Evolutionary conservation across 1,140 invertebrate species (phyloP).

Genomic region (Manduca sexta): DNA sequence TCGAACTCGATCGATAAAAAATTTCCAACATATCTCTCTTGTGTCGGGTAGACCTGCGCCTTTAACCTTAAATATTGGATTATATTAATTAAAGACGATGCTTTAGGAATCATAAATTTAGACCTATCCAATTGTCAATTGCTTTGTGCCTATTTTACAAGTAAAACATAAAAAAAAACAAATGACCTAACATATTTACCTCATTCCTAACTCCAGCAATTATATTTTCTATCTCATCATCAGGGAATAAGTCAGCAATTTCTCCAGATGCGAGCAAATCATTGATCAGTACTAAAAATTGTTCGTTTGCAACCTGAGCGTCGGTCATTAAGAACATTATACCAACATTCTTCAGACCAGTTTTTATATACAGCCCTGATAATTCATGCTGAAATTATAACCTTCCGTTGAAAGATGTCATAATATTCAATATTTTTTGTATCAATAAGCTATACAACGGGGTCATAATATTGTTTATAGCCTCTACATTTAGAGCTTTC

Average conservation of each 20-base stretch:
- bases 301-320: constrained; percentile 95
- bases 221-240: constrained; percentile 97
- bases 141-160: neutral
- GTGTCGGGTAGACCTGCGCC: constrained; percentile 90
- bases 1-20: constrained; percentile 95
- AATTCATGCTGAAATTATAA: constrained; percentile 83
- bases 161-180: too few relatives aligned
- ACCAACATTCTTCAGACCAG: constrained; percentile 94
- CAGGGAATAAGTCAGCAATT: constrained; percentile 94
- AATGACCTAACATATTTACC: constrained; percentile 67
- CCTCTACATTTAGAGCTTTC: too few relatives aligned
- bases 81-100: too few relatives aligned
- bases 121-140: neutral
- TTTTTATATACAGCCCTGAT: constrained; percentile 89
- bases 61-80: constrained; percentile 80
- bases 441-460: too few relatives aligned
- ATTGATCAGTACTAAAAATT: constrained; percentile 96
- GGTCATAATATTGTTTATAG: too few relatives aligned
- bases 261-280: constrained; percentile 96
- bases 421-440: too few relatives aligned
- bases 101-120: too few relatives aligned
- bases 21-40: constrained; percentile 97
- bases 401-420: too few relatives aligned
- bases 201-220: constrained; percentile 91
- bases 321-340: constrained; percentile 98